Evolutionary conservation across 2,888 invertebrate genomes (phyloP), one percentile per base, ranked within the genome.

Genomic region (Azorinus chamasolen): DNA sequence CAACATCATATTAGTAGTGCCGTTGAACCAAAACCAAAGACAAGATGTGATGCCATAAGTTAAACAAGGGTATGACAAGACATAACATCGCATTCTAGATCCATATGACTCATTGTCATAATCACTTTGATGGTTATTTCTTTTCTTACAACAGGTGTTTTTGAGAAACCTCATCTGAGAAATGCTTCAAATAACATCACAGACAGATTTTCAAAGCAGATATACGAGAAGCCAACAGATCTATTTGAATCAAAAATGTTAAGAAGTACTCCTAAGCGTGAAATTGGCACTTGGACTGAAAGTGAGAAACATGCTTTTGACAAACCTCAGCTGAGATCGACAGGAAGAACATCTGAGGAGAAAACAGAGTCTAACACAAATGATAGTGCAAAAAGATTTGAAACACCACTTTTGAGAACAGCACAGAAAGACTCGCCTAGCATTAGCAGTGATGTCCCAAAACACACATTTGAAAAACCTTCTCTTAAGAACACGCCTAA

Each of bases 301-400:
- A 46, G 45, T 57, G 66, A 68, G 39, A 68, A 61, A 25, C 66
- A 76, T 57, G 55, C 62, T 14, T 84, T 84, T 77, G 83, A 83
- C 27, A 84, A 79, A 73, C 84, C 83, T 18, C 45, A 61, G 20
- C 63, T 82, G 32, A 48, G 74, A 41, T 64, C 46, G 39, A 62
- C 69, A 2, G 54, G 69, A 24, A 41, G 24, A 45, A 14, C 48
- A 12, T 58, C 32, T 1, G 50, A 37, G 37, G 62, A 64, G 22
- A 20, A 22, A 27, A 20, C 20, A 24, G 59, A 61, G 46, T n/a
- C 46, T 20, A 55, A 61, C 41, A 46, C 51, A 50, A 61, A 77
- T 25, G 43, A 69, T 32, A 64, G 59, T 24, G 55, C 70, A 39
- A 64, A 65, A 50, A 53, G 32, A 16, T 84, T 80, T 74, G 75